Percentiles rank a stretch among this genome's conserved stretches.
phyloP scores from a whole-genome alignment of 1,140 invertebrate genomes.

The Ips nitidus region DNA sequence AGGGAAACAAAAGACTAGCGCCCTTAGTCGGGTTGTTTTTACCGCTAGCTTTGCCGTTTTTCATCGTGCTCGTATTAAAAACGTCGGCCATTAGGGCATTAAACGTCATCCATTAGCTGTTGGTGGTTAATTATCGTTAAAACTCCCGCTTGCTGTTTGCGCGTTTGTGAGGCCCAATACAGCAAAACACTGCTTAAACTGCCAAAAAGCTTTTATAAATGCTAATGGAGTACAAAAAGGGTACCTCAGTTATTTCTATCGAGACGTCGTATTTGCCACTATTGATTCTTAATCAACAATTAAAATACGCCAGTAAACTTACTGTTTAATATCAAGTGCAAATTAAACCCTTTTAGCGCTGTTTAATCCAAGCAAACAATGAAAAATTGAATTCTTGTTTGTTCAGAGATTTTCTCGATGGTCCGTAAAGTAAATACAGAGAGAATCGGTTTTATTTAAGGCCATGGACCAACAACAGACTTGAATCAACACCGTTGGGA shows the following conservation, averaged over 20 bases:
- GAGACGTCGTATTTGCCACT: not conserved
- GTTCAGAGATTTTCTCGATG: slow-evolving; percentile 27
- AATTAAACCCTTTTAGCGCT: slow-evolving; percentile 29
- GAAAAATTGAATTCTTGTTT: slow-evolving; percentile 31
- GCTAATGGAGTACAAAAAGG: not conserved
- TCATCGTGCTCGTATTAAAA: slow-evolving; percentile 27
- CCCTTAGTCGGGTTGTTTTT: slow-evolving; percentile 20
- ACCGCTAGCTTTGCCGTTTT: slow-evolving; percentile 22
- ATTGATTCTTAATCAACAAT: not conserved
- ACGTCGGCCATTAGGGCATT: slow-evolving; percentile 29
- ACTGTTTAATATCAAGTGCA: not conserved
- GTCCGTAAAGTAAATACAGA: slow-evolving; percentile 22
- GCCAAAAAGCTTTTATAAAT: not conserved
- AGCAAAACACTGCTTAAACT: slow-evolving; percentile 3
- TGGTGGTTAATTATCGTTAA: slow-evolving; percentile 32
- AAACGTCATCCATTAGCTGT: slow-evolving; percentile 32
- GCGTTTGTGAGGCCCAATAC: not conserved
- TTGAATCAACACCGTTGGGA: too few species aligned
- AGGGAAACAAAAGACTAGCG: slow-evolving; percentile 24
- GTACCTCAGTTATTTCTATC: not conserved
- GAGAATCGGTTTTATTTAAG: slow-evolving; percentile 12
- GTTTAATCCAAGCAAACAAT: slow-evolving; percentile 31
- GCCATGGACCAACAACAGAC: too few species aligned
- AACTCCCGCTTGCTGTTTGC: slow-evolving; percentile 17
- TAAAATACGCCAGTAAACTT: not conserved